phyloP scores from a whole-genome alignment of 2,797 vertebrate species.

The Sebastes hopkinsi region DNA sequence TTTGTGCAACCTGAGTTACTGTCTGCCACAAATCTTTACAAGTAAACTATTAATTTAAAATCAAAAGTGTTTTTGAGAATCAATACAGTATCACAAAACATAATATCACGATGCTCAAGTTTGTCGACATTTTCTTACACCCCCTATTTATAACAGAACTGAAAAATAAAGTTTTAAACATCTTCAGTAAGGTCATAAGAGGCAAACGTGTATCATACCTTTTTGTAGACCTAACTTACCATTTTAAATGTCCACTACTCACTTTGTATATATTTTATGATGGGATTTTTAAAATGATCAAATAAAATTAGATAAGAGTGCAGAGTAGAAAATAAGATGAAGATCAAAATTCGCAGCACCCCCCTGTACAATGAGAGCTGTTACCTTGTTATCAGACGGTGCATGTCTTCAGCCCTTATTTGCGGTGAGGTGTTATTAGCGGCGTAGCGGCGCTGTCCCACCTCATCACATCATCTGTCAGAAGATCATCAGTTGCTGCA shows the following conservation, averaged over 20 bases:
- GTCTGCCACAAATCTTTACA: too few relatives aligned
- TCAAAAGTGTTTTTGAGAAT: too few relatives aligned
- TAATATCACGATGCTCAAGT: too few relatives aligned
- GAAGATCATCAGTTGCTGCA: conserved; percentile 55
- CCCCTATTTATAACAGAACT: conserved; percentile 2
- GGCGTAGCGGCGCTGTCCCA: conserved; percentile 46
- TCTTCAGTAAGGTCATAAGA: neutral
- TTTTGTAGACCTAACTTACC: neutral
- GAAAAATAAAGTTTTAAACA: conserved; percentile 18
- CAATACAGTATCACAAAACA: too few relatives aligned
- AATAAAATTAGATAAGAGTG: neutral
- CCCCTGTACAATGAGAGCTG: conserved; percentile 40
- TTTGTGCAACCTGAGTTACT: too few relatives aligned
- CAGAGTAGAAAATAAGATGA: neutral
- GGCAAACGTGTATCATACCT: neutral
- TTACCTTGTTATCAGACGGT: conserved; percentile 67
- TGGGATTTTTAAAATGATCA: neutral
- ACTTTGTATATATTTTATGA: neutral
- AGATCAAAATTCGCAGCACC: conserved; percentile 20
- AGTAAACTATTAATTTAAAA: too few relatives aligned
- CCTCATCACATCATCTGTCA: conserved; percentile 73
- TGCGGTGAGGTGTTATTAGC: conserved; percentile 71
- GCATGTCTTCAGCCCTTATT: conserved; percentile 64
- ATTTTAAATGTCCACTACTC: neutral
- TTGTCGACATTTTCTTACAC: too few relatives aligned